Evolutionary conservation across 2,888 invertebrate species (phyloP).

Genomic region (Girardia tigrina): DNA sequence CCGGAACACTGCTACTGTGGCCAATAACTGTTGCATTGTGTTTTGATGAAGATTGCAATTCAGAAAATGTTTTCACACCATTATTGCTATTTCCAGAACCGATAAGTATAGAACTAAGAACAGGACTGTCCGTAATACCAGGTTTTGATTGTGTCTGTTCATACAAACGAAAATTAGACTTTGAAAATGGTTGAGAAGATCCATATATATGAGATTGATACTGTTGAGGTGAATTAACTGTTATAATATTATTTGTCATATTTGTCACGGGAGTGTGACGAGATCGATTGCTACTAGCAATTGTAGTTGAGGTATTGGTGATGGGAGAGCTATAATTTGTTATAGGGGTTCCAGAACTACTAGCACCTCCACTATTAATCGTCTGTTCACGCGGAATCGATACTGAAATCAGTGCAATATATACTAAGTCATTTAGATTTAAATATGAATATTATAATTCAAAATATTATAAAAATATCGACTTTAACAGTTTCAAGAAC

Average conservation of each 20-base stretch:
- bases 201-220: neutral
- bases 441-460: too few relatives aligned
- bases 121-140: neutral
- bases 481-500: too few relatives aligned
- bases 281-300: neutral
- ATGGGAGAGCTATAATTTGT: constrained; percentile 16
- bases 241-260: neutral
- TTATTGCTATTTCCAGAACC: neutral
- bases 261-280: constrained; percentile 12
- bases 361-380: constrained; percentile 2
- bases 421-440: too few relatives aligned
- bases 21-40: neutral
- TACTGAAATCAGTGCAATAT: too few relatives aligned
- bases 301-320: constrained; percentile 2
- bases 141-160: neutral
- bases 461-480: too few relatives aligned
- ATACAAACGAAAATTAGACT: neutral
- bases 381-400: constrained; percentile 1
- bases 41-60: neutral
- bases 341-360: neutral
- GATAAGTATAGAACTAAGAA: neutral
- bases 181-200: neutral
- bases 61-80: neutral
- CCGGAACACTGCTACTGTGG: neutral
- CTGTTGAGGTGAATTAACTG: constrained; percentile 13